phyloP scores from a whole-genome alignment of 2,888 invertebrate genomes.

The Diabrotica balteata region DNA sequence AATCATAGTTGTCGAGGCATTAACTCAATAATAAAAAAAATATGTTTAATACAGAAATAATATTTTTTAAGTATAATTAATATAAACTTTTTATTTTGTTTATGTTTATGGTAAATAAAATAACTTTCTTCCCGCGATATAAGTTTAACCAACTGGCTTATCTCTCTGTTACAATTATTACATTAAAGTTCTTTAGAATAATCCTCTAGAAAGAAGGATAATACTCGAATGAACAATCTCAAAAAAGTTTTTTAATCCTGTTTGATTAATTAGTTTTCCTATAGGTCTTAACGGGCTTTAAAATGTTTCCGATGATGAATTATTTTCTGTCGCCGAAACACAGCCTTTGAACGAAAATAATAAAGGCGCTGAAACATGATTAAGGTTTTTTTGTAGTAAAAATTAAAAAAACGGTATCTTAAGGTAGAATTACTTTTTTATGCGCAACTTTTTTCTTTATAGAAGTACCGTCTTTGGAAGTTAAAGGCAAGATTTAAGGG shows the following conservation, averaged over 20 bases:
- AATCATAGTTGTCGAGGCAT: no score
- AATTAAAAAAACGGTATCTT: not conserved
- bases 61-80: no score
- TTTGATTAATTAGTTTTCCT: conserved; percentile 49
- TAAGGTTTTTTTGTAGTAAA: not conserved
- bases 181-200: conserved; percentile 32
- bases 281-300: conserved; percentile 37
- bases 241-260: conserved; percentile 44
- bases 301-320: conserved; percentile 45
- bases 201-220: conserved; percentile 38
- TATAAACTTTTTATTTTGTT: no score
- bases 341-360: conserved; percentile 2
- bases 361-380: conserved; percentile 11
- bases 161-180: conserved; percentile 10
- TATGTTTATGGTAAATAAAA: no score
- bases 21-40: no score
- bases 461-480: no score
- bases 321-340: conserved; percentile 31
- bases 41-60: no score
- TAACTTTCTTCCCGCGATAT: no score
- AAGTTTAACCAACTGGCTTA: not conserved
- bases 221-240: conserved; percentile 37
- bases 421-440: no score
- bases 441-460: no score
- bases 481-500: no score